Percentiles rank a stretch among this genome's conserved stretches.
Conservation (phyloP, 2,113 vertebrate genomes). For the Taxidea taxus region DNA sequence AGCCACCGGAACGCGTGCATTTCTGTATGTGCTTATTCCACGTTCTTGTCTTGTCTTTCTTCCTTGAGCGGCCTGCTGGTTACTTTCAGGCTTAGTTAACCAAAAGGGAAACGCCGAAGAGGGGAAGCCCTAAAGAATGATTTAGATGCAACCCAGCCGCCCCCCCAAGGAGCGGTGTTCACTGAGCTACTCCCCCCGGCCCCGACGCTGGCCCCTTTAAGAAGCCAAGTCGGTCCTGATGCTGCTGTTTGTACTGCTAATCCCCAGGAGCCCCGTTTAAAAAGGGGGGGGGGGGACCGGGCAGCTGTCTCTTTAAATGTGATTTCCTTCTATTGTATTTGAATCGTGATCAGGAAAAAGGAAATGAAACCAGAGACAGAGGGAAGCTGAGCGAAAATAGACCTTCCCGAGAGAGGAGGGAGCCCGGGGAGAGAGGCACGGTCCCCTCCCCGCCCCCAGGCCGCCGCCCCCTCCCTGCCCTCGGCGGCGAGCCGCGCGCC, state of each 20-base stretch:
- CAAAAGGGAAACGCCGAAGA: not conserved
- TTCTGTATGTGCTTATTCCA: conserved; percentile 50
- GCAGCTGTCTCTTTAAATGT: conserved; percentile 95
- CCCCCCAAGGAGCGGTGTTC: conserved; percentile 21
- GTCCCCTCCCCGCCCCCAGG: conserved; percentile 41
- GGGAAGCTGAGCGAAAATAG: conserved; percentile 85
- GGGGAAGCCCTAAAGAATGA: not conserved
- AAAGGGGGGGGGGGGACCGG: conserved; percentile 57
- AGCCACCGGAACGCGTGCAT: not conserved
- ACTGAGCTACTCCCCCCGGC: not conserved
- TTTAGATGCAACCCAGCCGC: not conserved
- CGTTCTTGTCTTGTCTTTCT: not conserved
- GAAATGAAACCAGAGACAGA: conserved; percentile 92
- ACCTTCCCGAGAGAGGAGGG: conserved; percentile 70
- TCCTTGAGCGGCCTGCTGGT: not conserved
- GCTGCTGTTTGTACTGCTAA: conserved; percentile 77
- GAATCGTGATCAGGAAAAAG: conserved; percentile 99
- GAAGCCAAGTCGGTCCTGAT: conserved; percentile 71
- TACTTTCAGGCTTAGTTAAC: conserved; percentile 47
- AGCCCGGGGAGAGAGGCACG: conserved; percentile 42
- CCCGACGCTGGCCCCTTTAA: conserved; percentile 79
- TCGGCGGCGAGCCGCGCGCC: conserved; percentile 29
- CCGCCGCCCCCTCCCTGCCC: conserved; percentile 49
- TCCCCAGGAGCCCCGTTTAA: conserved; percentile 81
- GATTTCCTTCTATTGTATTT: conserved; percentile 99